Conservation (phyloP, 2,888 invertebrate genomes). For the Lagria hirta region DNA sequence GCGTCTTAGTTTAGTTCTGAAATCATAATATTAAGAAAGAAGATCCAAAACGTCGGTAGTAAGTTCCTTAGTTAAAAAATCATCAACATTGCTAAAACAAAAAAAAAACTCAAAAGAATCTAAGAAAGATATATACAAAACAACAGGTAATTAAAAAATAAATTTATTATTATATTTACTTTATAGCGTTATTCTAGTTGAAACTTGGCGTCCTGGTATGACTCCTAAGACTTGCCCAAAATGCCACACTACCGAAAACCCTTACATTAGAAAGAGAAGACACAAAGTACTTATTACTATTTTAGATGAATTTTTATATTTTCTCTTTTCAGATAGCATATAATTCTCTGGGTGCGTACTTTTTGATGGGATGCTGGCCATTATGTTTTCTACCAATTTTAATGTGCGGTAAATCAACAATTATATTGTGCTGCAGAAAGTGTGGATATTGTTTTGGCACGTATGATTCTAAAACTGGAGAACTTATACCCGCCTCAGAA, state of each 20-base stretch:
- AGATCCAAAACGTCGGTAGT: constrained; percentile 4
- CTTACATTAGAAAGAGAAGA: constrained; percentile 47
- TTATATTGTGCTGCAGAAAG: constrained; percentile 53
- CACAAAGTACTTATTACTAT: constrained; percentile 43
- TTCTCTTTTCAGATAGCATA: constrained; percentile 44
- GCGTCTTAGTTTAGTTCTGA: neutral
- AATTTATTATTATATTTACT: constrained; percentile 4
- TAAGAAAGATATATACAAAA: constrained; percentile 35
- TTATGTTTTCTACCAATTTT: constrained; percentile 50
- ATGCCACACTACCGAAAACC: constrained; percentile 42
- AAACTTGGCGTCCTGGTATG: constrained; percentile 48
- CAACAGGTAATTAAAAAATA: constrained; percentile 32
- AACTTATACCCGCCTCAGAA: constrained; percentile 16
- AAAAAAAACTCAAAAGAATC: constrained; percentile 2
- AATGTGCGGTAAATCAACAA: constrained; percentile 44
- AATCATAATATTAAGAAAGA: constrained; percentile 6
- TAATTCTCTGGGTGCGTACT: constrained; percentile 45
- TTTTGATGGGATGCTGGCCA: constrained; percentile 51
- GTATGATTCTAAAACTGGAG: constrained; percentile 41
- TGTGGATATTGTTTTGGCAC: constrained; percentile 55
- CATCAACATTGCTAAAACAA: constrained; percentile 2
- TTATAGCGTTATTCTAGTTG: too few relatives aligned
- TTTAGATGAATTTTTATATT: constrained; percentile 6
- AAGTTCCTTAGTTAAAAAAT: constrained; percentile 3
- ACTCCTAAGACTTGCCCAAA: constrained; percentile 40